Evolutionary conservation across 2,888 invertebrate genomes (phyloP).

Genomic region (Habrosyne pyritoides): DNA sequence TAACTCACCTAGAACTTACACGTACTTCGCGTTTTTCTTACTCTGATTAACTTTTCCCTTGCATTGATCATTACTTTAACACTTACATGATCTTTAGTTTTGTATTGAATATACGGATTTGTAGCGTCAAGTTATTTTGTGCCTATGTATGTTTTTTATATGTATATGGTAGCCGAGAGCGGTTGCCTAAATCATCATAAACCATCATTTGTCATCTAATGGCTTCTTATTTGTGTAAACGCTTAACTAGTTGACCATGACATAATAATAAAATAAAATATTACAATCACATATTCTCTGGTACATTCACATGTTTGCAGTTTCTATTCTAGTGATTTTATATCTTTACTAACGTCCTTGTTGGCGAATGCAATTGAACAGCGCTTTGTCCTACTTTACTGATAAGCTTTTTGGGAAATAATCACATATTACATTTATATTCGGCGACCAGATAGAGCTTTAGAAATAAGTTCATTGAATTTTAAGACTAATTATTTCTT

Average conservation of each 20-base stretch:
- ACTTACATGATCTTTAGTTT: no score
- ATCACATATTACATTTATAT: neutral
- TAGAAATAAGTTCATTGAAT: neutral
- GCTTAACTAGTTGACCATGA: slow-evolving; percentile 38
- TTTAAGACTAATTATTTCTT: no score
- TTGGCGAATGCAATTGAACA: slow-evolving; percentile 67
- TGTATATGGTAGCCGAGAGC: neutral
- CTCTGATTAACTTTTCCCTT: no score
- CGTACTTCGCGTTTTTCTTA: no score
- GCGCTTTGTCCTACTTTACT: slow-evolving; percentile 75
- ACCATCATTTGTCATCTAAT: slow-evolving; percentile 1
- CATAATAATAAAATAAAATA: slow-evolving; percentile 30
- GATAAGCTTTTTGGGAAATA: slow-evolving; percentile 64
- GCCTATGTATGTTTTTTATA: no score
- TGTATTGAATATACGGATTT: no score
- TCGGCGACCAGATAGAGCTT: neutral
- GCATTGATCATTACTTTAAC: no score
- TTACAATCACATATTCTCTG: slow-evolving; percentile 20
- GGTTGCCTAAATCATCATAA: slow-evolving; percentile 1
- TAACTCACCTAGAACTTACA: no score
- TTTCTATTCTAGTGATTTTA: slow-evolving; percentile 51
- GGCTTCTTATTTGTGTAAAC: slow-evolving; percentile 11
- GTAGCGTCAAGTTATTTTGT: no score
- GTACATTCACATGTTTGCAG: slow-evolving; percentile 24
- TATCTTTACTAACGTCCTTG: slow-evolving; percentile 67